Base-by-base conservation (phyloP, 2,888 invertebrate species). In the Spodoptera picta region DNA sequence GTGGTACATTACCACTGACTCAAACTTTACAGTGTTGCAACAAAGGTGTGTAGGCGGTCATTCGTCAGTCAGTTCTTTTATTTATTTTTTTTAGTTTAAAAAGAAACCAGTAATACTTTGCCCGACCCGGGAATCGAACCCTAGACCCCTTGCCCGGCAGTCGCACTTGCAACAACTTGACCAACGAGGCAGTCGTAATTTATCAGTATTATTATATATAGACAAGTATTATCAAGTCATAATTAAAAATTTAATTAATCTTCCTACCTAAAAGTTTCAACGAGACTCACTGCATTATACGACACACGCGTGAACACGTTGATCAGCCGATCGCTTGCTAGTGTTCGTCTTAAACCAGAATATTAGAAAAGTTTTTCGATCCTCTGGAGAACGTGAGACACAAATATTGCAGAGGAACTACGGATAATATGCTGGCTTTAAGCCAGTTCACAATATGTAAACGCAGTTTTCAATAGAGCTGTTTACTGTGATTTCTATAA, bases 281-380 rank as follows among this genome's bases (percentile, higher is more conserved):
- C 14, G 36, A 9, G n/a, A 43, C 31, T 10, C 1, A 51, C 36
- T 36, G 36, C 36, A 36, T 36, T 9, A 42, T 19, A 31, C 43
- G 54, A 43, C 50, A 44, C 49, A 41, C 54, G 36, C 45, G 44
- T 45, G 58, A 57, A 58, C 69, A 79, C 74, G 72, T 78, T 80
- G 83, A 82, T 85, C 83, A 81, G 71, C 77, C 85, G 87, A 89
- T 87, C 83, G 83, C 81, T 80, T 69, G 77, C 77, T 84, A 85
- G 86, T 89, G 88, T 89, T 86, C 87, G 82, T 83, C 85, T 84
- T 85, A 80, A 80, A 86, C 87, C 82, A 84, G 89, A 92, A 93
- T 93, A 93, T 93, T 92, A 93, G 92, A 93, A 94, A 94, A 94
- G 92, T 93, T 94, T 93, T 93, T 92, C 93, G 90, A 92, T 92